A percentile compares a stretch with the other conserved stretches of the same genome.
phyloP scores from a whole-genome alignment of 2,797 vertebrate genomes.

The Pseudomugil tenellus region DNA sequence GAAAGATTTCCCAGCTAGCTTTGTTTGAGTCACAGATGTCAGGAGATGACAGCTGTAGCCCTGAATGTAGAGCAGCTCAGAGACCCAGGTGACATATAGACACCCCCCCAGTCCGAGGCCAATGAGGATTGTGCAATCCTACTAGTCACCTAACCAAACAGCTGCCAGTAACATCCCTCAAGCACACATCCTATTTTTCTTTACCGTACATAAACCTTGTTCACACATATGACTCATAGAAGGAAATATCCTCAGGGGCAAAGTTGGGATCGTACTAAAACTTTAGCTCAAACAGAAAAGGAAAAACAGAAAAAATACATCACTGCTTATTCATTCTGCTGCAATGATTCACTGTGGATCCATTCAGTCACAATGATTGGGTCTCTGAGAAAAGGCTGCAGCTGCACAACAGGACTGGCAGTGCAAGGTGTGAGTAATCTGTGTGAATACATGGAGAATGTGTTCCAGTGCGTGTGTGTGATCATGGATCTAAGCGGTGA shows the following conservation, averaged over 20 bases:
- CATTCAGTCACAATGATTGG: conserved; percentile 32
- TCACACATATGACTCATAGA: conserved; percentile 61
- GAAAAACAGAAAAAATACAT: conserved; percentile 52
- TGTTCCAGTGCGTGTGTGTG: conserved; percentile 23
- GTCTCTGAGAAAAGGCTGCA: conserved; percentile 28
- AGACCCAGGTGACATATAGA: conserved; percentile 43
- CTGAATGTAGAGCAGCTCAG: conserved; percentile 23
- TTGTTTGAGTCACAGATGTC: conserved; percentile 37
- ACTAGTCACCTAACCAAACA: conserved; percentile 55
- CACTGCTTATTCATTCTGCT: conserved; percentile 44
- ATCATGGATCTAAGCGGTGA: conserved; percentile 22
- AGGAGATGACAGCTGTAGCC: conserved; percentile 52
- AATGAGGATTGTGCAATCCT: conserved; percentile 61
- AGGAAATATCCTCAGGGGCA: conserved; percentile 48
- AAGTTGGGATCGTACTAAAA: conserved; percentile 41
- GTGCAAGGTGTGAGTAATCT: conserved; percentile 21
- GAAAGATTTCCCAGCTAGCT: conserved; percentile 21
- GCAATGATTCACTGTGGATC: conserved; percentile 56
- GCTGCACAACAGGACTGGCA: conserved; percentile 20
- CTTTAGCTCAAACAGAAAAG: conserved; percentile 50
- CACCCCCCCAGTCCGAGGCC: conserved; percentile 44
- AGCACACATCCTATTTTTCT: conserved; percentile 19
- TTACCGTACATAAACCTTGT: conserved; percentile 45
- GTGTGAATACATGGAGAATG: conserved; percentile 44
- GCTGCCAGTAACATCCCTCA: conserved; percentile 44